Evolutionary conservation across 1,140 invertebrate species (phyloP).

Genomic region (Drosophila grimshawi): DNA sequence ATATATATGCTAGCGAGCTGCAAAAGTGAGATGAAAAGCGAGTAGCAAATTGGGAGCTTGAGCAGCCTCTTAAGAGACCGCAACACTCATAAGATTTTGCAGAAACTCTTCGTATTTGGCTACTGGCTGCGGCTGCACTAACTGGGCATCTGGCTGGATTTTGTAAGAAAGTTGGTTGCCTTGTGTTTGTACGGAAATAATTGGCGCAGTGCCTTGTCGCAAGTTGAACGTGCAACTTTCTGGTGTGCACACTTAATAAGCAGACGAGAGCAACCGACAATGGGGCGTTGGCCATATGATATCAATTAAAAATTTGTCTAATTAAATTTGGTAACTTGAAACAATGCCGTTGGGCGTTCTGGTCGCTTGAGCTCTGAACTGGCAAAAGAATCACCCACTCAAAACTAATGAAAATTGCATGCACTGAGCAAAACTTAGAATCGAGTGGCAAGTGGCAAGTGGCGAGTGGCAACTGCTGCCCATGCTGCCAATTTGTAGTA

Average conservation of each 20-base stretch:
- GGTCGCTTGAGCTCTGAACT: conserved; percentile 69
- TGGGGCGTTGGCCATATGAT: conserved; percentile 75
- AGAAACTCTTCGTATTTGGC: neutral
- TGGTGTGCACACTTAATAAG: conserved; percentile 40
- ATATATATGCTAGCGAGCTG: too few relatives aligned
- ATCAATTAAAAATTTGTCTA: conserved; percentile 83
- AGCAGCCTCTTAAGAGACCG: neutral
- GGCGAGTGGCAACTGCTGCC: conserved; percentile 33
- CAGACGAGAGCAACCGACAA: conserved; percentile 34
- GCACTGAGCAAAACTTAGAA: conserved; percentile 31
- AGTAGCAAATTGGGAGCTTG: neutral
- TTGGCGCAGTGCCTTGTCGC: conserved; percentile 59
- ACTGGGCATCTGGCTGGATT: conserved; percentile 21
- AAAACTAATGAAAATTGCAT: conserved; percentile 65
- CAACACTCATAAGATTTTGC: neutral
- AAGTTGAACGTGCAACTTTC: conserved; percentile 69
- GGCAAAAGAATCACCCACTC: conserved; percentile 57
- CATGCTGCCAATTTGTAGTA: conserved; percentile 76
- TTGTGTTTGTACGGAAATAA: conserved; percentile 51
- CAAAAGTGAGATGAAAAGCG: neutral
- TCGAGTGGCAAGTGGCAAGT: conserved; percentile 49
- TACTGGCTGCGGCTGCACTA: conserved; percentile 5
- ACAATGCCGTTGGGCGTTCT: conserved; percentile 63
- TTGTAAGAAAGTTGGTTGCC: neutral
- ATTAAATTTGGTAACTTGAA: conserved; percentile 81